Base-by-base conservation (phyloP, 2,113 vertebrate species). In the Brevimyrus niger region DNA sequence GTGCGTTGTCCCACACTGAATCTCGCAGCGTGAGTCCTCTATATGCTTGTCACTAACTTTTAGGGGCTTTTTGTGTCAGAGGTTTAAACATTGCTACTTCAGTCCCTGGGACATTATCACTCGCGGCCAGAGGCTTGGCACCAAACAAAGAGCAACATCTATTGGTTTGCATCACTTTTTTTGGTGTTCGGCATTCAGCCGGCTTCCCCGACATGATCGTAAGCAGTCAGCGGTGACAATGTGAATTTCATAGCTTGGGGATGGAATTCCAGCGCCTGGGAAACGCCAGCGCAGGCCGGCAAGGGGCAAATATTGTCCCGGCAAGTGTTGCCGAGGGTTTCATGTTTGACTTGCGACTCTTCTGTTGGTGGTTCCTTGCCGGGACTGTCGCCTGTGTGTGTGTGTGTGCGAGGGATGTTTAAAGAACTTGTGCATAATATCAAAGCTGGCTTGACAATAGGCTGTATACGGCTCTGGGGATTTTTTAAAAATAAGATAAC, bases 61-160 rank as follows among this genome's bases (percentile, higher is more conserved):
- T 95, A 94, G 93, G 93, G 91, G 91, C 92, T 91, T 91, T 94
- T 95, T 94, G 89, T 92, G 91, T 82, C 91, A 91, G 91, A 92
- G 93, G 94, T 94, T 94, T 93, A 93, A 95, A 95, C 95, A 95
- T 92, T 92, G 94, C 94, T 91, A 92, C 94, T 95, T 95, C 94
- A 96, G 94, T 96, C 95, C 94, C 93, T 89, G 38, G 92, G 92
- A 95, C 94, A 96, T 95, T 95, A 95, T 95, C 91, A 93, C 92
- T 92, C 95, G 93, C 94, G 94, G 94, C 93, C 93, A 95, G 95
- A 94, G 94, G 95, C 94, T 94, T 95, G 93, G 94, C 92, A 89
- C 91, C 90, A 91, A 92, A 96, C 95, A 96, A 96, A 95, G 95
- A 94, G 92, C 93, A 93, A 96, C 96, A 96, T 95, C 94, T 94